phyloP scores from a whole-genome alignment of 1,140 invertebrate genomes.

The Amphibalanus amphitrite region DNA sequence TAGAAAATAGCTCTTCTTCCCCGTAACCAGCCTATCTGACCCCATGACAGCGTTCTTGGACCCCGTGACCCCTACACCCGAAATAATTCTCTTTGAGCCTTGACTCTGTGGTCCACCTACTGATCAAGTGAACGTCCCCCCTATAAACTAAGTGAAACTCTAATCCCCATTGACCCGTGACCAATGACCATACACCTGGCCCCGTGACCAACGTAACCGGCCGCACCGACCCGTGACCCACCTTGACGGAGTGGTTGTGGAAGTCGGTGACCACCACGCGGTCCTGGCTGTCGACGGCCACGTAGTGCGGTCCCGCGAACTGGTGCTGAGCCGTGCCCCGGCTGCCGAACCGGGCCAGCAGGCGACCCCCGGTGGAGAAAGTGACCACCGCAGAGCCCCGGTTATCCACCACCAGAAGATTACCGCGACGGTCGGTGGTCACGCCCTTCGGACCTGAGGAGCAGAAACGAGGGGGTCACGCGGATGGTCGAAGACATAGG shows the following conservation, averaged over 20 bases:
- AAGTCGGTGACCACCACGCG: constrained; percentile 39
- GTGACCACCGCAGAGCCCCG: constrained; percentile 36
- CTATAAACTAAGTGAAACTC: too few relatives aligned
- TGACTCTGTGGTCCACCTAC: too few relatives aligned
- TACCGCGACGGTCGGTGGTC: constrained; percentile 32
- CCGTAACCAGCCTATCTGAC: too few relatives aligned
- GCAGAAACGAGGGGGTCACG: too few relatives aligned
- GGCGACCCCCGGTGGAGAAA: constrained; percentile 34
- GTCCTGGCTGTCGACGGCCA: constrained; percentile 33
- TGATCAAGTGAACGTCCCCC: too few relatives aligned
- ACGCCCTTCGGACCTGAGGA: constrained; percentile 33
- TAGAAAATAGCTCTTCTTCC: too few relatives aligned
- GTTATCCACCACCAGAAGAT: constrained; percentile 41
- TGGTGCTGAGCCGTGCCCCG: constrained; percentile 28
- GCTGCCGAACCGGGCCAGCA: constrained; percentile 27
- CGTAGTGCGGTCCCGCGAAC: constrained; percentile 41
- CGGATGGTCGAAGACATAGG: too few relatives aligned
- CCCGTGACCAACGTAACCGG: neutral
- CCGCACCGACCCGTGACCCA: constrained; percentile 9
- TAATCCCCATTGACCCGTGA: too few relatives aligned
- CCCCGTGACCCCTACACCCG: too few relatives aligned
- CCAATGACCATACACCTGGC: constrained; percentile 9
- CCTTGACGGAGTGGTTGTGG: constrained; percentile 40
- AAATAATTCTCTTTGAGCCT: too few relatives aligned
- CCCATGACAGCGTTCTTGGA: too few relatives aligned